Evolutionary conservation across 2,113 vertebrate genomes (phyloP).

Genomic region (Argyrosomus japonicus): DNA sequence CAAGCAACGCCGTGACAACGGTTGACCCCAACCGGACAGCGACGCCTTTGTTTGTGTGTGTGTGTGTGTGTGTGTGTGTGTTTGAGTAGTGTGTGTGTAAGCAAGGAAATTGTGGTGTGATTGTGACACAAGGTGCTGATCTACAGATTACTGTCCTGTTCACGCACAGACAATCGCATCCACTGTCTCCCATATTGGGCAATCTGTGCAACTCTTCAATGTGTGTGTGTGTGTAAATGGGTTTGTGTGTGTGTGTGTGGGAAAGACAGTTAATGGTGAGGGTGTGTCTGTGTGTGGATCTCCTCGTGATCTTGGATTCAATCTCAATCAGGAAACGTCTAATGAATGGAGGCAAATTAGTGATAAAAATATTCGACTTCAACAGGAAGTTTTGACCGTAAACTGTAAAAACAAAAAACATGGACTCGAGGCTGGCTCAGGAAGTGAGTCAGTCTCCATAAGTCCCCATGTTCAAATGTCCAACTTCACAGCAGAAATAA

Average conservation of each 20-base stretch:
- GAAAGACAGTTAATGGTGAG: not conserved
- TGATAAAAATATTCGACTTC: not conserved
- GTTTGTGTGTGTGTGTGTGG: not conserved
- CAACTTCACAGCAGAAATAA: too few relatives aligned
- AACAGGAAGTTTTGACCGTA: not conserved
- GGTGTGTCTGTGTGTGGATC: conserved; percentile 1
- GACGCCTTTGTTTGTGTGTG: conserved; percentile 33
- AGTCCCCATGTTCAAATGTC: too few relatives aligned
- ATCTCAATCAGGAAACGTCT: not conserved
- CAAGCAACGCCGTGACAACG: conserved; percentile 43
- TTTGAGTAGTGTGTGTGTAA: not conserved
- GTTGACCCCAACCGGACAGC: conserved; percentile 49
- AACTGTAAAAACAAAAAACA: too few relatives aligned
- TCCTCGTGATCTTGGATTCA: not conserved
- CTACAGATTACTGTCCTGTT: conserved; percentile 29
- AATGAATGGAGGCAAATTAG: not conserved
- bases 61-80: conserved; percentile 19
- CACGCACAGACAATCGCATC: conserved; percentile 10
- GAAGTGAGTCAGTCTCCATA: too few relatives aligned
- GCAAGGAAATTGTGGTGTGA: not conserved
- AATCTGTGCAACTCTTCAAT: not conserved
- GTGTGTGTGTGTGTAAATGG: conserved; percentile 5
- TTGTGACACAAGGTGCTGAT: conserved; percentile 42
- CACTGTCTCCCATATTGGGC: not conserved
- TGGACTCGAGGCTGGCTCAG: not conserved